Evolutionary conservation across 1,140 invertebrate genomes (phyloP), one percentile per base, ranked within the genome.

Genomic region (Tenebrio molitor): DNA sequence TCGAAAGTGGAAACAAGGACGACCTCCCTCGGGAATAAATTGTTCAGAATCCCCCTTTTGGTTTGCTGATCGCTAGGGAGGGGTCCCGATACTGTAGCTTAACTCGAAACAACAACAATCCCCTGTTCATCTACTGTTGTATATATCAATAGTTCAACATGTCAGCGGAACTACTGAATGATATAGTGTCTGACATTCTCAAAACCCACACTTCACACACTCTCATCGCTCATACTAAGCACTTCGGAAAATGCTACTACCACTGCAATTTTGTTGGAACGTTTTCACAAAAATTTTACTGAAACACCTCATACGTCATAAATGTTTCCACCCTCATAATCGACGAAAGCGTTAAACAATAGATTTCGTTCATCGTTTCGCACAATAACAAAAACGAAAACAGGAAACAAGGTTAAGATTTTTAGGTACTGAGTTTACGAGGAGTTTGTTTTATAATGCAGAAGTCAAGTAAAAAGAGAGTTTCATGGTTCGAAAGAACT

Each of bases 1-100:
- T 70, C 68, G 68, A 70, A 70, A 71, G 69, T 72, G 71, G 71
- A 72, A 72, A 72, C 71, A 72, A 68, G 64, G 64, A 65, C 44
- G 46, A 44, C 19, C 19, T 58, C 71, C 64, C 62, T 62, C 34
- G 64, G 50, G 65, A 62, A 72, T 72, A 67, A 58, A 72, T 72
- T 68, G 64, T 39, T 63, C 46, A 39, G 64, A 67, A 68, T 42
- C 63, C 46, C 46, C 36, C 71, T 66, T 34, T 33, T 29, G 62
- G 44, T 46, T 36, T 19, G 23, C 19, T 36, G 44, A 65, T 29
- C 58, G 44, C 58, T 44, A 58, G 62, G 62, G 34, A 71, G 69
- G 62, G 41, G 62, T 71, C 41, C 34, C 21, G 23, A 44, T 42
- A 41, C 34, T 66, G 42, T 23, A 44, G 39, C 23, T 41, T 66